phyloP scores from a whole-genome alignment of 2,888 invertebrate genomes.

The Leptinotarsa tumamoca region DNA sequence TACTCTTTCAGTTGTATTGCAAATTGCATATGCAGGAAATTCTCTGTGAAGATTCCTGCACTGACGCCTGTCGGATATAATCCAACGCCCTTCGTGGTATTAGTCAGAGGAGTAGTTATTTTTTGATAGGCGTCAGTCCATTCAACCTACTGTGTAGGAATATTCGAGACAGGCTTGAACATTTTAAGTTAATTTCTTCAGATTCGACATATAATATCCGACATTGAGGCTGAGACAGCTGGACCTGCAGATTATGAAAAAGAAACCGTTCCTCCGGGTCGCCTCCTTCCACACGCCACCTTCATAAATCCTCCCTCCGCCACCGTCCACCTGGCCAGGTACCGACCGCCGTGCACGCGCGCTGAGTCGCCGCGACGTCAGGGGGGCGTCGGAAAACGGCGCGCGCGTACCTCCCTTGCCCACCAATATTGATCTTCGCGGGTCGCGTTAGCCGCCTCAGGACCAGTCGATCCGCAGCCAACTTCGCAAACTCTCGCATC shows the following conservation, averaged over 20 bases:
- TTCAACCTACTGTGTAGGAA: no score
- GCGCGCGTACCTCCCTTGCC: conserved; percentile 49
- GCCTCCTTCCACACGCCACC: conserved; percentile 1
- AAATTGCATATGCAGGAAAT: no score
- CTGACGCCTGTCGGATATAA: no score
- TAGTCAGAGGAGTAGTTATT: no score
- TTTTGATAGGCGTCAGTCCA: no score
- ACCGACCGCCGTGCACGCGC: neutral
- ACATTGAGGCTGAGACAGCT: no score
- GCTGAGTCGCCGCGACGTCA: neutral
- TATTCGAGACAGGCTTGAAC: no score
- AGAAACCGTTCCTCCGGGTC: neutral
- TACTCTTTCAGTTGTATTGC: no score
- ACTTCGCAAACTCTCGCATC: neutral
- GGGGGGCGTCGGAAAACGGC: conserved; percentile 21
- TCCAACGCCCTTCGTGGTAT: no score
- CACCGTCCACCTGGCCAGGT: conserved; percentile 19
- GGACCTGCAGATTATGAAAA: neutral
- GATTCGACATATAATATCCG: no score
- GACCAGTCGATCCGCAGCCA: conserved; percentile 56
- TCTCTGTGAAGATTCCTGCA: no score
- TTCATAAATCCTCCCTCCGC: neutral
- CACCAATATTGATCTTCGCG: conserved; percentile 64
- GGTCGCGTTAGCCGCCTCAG: conserved; percentile 53
- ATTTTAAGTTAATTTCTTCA: no score